Conservation (phyloP, 2,888 invertebrate genomes). For the Latrodectus hesperus region DNA sequence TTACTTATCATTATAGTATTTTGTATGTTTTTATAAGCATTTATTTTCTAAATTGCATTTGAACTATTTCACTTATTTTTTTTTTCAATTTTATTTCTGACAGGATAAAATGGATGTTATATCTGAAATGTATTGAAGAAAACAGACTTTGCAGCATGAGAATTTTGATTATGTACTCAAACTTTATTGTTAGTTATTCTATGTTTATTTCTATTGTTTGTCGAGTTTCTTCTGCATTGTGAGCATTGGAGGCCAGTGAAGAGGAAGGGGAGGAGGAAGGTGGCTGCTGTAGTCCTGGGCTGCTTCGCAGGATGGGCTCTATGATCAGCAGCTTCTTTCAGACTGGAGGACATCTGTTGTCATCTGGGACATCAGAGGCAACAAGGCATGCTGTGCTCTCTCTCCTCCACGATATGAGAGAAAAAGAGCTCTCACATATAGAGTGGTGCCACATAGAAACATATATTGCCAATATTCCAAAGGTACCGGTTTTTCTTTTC, state of each 20-base stretch:
- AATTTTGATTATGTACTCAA: no score
- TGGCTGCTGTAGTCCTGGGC: constrained; percentile 61
- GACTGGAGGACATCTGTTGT: constrained; percentile 67
- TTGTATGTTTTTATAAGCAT: no score
- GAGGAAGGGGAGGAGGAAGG: constrained; percentile 28
- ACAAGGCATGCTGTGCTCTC: constrained; percentile 66
- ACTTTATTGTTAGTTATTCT: no score
- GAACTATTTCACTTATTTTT: no score
- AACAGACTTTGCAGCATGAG: no score
- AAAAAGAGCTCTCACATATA: constrained; percentile 63
- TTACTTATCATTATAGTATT: no score
- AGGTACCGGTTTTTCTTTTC: constrained; percentile 75
- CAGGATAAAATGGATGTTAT: no score
- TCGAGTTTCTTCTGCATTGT: background rate
- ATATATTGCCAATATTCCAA: constrained; percentile 81
- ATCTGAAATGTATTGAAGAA: no score
- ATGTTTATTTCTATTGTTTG: no score
- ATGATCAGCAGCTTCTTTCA: constrained; percentile 70
- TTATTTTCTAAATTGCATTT: no score
- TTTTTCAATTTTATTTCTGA: no score
- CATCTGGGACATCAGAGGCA: constrained; percentile 68
- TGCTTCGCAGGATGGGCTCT: constrained; percentile 67
- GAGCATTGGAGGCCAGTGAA: constrained; percentile 49
- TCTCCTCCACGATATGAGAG: constrained; percentile 69
- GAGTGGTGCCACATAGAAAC: constrained; percentile 76